Base-by-base conservation (phyloP, 2,797 vertebrate genomes). In the Lutjanus campechanus region DNA sequence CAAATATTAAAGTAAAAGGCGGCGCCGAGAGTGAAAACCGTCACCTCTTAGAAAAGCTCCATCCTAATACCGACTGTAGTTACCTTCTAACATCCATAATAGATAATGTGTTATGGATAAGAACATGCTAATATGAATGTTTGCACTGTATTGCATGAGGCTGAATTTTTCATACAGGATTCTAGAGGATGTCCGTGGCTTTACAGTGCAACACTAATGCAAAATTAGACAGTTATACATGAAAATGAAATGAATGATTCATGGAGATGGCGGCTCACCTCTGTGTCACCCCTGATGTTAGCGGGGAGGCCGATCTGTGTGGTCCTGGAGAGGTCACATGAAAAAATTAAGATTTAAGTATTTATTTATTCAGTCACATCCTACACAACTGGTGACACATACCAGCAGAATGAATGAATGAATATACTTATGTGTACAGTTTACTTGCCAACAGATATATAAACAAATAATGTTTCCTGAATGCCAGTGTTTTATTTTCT, bases 1-100 rank as follows among this genome's bases (percentile, higher is more conserved):
- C 78, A 92, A 93, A 92, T 93, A 91, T 92, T 92, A 82, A 92
- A 71, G 76, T 19, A 15, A 64, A 64, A 85, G 76, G 51, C 62
- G 7, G 79, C 5, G 73, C 81, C 83, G 82, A 82, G 74, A 78
- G 82, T 81, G 51, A 58, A 59, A 90, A 44, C 54, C 47, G 40
- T 53, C 71, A 53, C 36, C 67, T 80, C 64, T 59, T 79, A 22
- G 11, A 79, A 85, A 20, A 74, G 69, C 81, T 77, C 73, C 58
- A 41, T 80, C 73, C 76, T 68, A 63, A 77, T 67, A 64, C 81
- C 53, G 73, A 40, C 76, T 80, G 44, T 22, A 19, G 61, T 77
- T 76, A 72, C 71, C 74, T 69, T 81, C 72, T 43, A 55, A 20
- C 87, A 87, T 85, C 69, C 78, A 85, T 85, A 79, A 84, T 89